Percentiles rank a stretch among this genome's conserved stretches.
Evolutionary conservation across 2,113 vertebrate species (phyloP).

Genomic region (Camarhynchus parvulus): DNA sequence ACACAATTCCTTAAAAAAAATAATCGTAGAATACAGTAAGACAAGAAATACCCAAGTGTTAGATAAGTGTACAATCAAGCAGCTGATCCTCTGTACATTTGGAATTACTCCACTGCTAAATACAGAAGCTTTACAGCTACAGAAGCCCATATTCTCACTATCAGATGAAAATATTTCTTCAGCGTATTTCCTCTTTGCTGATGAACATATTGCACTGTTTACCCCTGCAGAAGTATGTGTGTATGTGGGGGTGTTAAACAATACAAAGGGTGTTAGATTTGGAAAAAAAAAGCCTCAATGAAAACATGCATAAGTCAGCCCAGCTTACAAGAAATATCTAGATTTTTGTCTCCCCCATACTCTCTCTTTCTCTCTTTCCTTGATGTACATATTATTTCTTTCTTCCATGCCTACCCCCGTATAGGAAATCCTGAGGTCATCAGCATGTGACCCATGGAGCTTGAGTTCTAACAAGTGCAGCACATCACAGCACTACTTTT

Average conservation of each 20-base stretch:
- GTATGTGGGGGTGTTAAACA: neutral
- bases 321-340: neutral
- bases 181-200: neutral
- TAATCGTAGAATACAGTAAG: neutral
- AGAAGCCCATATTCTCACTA: neutral
- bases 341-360: neutral
- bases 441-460: neutral
- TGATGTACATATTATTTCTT: neutral
- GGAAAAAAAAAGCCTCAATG: neutral
- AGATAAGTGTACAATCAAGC: neutral
- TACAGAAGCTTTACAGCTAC: neutral
- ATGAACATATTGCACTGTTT: neutral
- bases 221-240: neutral
- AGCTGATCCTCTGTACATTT: neutral
- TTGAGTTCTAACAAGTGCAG: neutral
- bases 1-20: neutral
- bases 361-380: neutral
- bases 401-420: neutral
- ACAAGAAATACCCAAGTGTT: neutral
- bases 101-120: neutral
- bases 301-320: neutral
- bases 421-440: conserved; percentile 13
- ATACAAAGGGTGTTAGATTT: neutral
- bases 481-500: neutral
- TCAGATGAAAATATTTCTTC: neutral